phyloP scores from a whole-genome alignment of 1,140 invertebrate genomes.

The Palaemon carinicauda region DNA sequence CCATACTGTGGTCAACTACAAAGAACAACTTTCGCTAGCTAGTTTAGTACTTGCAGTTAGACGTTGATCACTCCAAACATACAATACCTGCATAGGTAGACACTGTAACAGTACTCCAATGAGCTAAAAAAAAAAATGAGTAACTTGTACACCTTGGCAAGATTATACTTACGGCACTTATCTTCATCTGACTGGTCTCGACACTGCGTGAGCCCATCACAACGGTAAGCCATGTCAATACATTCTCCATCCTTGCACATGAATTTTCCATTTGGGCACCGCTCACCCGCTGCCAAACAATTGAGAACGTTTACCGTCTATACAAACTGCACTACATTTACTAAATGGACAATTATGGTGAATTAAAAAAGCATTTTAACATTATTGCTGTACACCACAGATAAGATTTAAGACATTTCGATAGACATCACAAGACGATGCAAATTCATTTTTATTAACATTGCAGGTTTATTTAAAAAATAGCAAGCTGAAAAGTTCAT shows the following conservation, averaged over 20 bases:
- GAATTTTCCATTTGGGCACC: constrained; percentile 9
- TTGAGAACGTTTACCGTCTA: background rate
- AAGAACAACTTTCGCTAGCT: too few relatives aligned
- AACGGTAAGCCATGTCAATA: constrained; percentile 68
- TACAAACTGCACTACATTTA: background rate
- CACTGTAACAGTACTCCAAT: background rate
- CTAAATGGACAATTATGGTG: background rate
- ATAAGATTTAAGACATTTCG: too few relatives aligned
- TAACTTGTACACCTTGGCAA: too few relatives aligned
- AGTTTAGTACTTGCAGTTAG: too few relatives aligned
- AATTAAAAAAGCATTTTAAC: background rate
- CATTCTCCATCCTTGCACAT: constrained; percentile 71
- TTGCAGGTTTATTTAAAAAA: too few relatives aligned
- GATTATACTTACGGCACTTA: constrained; percentile 61
- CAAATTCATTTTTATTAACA: too few relatives aligned
- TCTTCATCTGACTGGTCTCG: constrained; percentile 66
- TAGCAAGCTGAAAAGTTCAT: too few relatives aligned
- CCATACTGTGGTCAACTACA: too few relatives aligned
- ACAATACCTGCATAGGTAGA: too few relatives aligned
- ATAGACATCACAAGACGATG: too few relatives aligned
- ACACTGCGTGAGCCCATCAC: constrained; percentile 66
- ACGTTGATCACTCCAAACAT: too few relatives aligned
- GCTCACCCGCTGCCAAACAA: background rate
- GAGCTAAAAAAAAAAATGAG: background rate
- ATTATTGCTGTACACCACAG: too few relatives aligned